phyloP scores from a whole-genome alignment of 2,797 vertebrate genomes.

The Sebastes dallii region DNA sequence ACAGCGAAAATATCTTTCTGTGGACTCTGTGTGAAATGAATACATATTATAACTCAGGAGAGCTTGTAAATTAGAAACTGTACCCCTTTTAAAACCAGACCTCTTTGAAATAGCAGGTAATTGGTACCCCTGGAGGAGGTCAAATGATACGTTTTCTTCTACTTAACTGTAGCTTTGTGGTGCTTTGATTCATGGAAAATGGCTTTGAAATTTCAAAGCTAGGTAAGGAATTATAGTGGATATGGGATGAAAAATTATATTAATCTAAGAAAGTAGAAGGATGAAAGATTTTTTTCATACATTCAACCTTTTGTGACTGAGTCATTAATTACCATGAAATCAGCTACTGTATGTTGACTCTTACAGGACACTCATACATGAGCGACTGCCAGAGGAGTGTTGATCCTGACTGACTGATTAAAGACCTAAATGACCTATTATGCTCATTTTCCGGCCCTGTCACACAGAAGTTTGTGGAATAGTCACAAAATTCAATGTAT shows the following conservation, averaged over 20 bases:
- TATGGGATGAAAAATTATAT: background rate
- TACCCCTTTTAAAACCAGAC: background rate
- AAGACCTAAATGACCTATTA: too few relatives aligned
- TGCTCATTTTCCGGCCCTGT: too few relatives aligned
- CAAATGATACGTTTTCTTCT: background rate
- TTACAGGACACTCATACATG: background rate
- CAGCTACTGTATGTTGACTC: background rate
- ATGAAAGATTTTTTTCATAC: background rate
- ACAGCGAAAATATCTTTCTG: background rate
- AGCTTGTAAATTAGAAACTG: background rate
- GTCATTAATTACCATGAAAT: background rate
- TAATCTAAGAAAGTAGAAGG: background rate
- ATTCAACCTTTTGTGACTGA: background rate
- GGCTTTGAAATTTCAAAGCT: background rate
- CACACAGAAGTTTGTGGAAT: too few relatives aligned
- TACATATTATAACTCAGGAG: background rate
- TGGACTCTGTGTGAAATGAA: background rate
- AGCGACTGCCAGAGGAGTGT: background rate
- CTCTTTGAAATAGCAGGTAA: background rate
- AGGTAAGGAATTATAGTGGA: background rate
- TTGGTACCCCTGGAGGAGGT: background rate
- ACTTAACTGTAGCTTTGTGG: background rate
- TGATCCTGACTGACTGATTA: background rate
- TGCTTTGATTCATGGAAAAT: background rate
- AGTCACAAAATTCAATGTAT: too few relatives aligned